phyloP scores from a whole-genome alignment of 1,140 invertebrate species.

The Lordiphosa collinella region DNA sequence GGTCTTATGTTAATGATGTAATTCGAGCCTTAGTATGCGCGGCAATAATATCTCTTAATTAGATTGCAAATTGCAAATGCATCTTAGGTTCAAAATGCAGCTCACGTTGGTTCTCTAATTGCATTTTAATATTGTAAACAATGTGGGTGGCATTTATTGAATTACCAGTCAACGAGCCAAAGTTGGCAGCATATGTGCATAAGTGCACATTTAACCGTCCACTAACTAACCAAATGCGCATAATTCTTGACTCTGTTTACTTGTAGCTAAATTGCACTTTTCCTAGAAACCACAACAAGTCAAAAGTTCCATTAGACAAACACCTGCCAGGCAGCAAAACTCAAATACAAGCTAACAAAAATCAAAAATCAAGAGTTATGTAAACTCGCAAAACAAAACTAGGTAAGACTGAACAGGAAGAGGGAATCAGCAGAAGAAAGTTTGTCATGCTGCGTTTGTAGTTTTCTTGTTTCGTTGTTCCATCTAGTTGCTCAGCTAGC shows the following conservation, averaged over 20 bases:
- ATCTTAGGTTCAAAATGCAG: slow-evolving; percentile 7
- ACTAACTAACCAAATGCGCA: slow-evolving; percentile 23
- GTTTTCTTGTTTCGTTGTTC: not conserved
- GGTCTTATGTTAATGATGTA: slow-evolving; percentile 16
- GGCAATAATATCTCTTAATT: slow-evolving; percentile 34
- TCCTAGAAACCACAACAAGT: slow-evolving; percentile 1
- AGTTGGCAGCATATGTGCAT: not conserved
- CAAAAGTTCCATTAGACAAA: slow-evolving; percentile 24
- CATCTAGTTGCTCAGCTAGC: no score
- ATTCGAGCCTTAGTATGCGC: slow-evolving; percentile 17
- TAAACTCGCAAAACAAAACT: slow-evolving; percentile 36
- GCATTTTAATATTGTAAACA: slow-evolving; percentile 18
- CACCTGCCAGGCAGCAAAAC: slow-evolving; percentile 22
- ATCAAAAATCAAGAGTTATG: slow-evolving; percentile 51
- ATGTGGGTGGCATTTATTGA: slow-evolving; percentile 5
- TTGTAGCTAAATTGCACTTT: slow-evolving; percentile 39
- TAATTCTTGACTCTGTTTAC: slow-evolving; percentile 31
- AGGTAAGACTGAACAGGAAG: slow-evolving; percentile 20
- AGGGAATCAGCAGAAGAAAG: slow-evolving; percentile 3
- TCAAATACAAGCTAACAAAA: slow-evolving; percentile 55
- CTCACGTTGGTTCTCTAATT: not conserved
- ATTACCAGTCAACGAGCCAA: slow-evolving; percentile 2
- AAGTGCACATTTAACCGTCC: slow-evolving; percentile 7
- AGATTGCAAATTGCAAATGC: not conserved
- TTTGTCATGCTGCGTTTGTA: no score